phyloP scores from a whole-genome alignment of 2,888 invertebrate species.

The Polietes domitor region DNA sequence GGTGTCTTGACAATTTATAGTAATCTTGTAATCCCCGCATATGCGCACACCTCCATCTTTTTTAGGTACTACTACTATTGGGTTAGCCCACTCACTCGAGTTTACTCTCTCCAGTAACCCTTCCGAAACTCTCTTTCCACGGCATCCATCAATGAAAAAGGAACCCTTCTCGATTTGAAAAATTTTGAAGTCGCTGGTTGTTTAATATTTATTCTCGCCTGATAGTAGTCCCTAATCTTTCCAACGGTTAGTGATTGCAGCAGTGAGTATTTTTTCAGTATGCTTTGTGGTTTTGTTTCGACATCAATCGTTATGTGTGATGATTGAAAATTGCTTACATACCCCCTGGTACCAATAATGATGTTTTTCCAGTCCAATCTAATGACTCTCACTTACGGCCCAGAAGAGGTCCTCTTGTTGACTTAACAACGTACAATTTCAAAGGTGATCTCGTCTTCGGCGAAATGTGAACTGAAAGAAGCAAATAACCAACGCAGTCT shows the following conservation, averaged over 20 bases:
- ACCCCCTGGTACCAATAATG: background rate
- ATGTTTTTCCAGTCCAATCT: constrained; percentile 28
- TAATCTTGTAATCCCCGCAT: too few relatives aligned
- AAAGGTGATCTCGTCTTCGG: too few relatives aligned
- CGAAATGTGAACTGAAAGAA: constrained; percentile 5
- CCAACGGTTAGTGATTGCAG: constrained; percentile 7
- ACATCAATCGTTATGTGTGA: background rate
- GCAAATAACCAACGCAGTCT: constrained; percentile 30
- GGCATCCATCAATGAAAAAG: constrained; percentile 14
- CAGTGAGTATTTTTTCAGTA: background rate
- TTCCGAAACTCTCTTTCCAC: constrained; percentile 28
- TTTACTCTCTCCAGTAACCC: constrained; percentile 52
- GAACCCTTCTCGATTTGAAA: constrained; percentile 4
- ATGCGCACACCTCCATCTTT: constrained; percentile 67
- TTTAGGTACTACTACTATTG: constrained; percentile 72
- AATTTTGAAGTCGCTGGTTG: constrained; percentile 22
- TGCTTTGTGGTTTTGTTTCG: background rate
- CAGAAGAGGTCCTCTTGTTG: constrained; percentile 19
- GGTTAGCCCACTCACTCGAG: constrained; percentile 72
- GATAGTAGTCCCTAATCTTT: constrained; percentile 43
- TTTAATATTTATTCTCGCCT: background rate
- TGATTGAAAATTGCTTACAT: background rate
- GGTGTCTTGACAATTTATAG: too few relatives aligned
- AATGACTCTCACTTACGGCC: constrained; percentile 8
- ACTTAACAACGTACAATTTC: constrained; percentile 37